Base-by-base conservation (phyloP, 2,113 vertebrate species). In the Phalacrocorax pelagicus region DNA sequence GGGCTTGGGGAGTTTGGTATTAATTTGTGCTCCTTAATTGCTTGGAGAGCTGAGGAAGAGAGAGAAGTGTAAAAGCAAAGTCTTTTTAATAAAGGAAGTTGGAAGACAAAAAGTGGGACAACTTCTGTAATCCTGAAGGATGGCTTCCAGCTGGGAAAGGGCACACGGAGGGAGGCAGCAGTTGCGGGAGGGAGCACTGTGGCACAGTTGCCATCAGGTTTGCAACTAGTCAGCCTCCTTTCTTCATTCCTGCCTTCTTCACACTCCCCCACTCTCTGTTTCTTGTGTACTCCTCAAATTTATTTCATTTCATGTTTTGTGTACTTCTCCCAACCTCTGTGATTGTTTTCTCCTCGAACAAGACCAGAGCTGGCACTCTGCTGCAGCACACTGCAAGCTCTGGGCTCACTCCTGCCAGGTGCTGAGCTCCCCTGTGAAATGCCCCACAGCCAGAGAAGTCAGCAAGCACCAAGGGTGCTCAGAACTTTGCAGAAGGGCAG, bases 1-100 rank as follows among this genome's bases (percentile, higher is more conserved):
- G 42, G 63, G 42, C 79, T 90, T 70, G 46, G 58, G 61, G 74
- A 94, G 55, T 86, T 85, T 70, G 55, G 58, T 90, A 77, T 79
- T 85, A 57, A 96, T 91, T 92, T 93, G 21, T 85, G 47, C 55
- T 71, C 86, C 72, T 61, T 91, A 95, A 91, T 87, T 90, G 74
- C 70, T 92, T 90, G 29, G 78, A 95, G 90, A 93, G 66, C 49
- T 49, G 63, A 83, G 67, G 54, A 96, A 86, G 70, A 86, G 29
- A 88, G 36, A 13, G 36, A 74, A 91, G 61, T 36, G 16, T 70
- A 85, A 63, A 74, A 84, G 40, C 30, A n/a, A 89, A 81, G 29
- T 17, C 29, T 72, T 94, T 84, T 72, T 61, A 79, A 79, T 71
- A 87, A 55, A 81, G 29, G 17, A 70, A 71, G 29, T 3, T 47